phyloP scores from a whole-genome alignment of 2,113 vertebrate genomes.

The Gopherus evgoodei region DNA sequence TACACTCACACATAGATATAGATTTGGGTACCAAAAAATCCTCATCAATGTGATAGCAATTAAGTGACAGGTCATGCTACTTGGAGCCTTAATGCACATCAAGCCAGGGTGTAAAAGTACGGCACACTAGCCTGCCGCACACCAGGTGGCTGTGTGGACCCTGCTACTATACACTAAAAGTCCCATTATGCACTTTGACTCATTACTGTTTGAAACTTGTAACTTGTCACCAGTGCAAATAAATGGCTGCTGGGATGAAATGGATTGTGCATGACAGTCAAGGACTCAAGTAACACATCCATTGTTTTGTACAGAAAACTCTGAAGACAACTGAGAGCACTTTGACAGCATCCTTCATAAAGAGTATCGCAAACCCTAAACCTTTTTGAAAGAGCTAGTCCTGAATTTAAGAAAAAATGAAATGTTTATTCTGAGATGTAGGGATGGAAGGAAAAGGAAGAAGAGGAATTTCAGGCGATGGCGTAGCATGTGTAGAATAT shows the following conservation, averaged over 20 bases:
- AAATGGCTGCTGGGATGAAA: background rate
- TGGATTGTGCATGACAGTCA: background rate
- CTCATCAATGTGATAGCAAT: background rate
- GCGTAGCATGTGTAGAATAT: background rate
- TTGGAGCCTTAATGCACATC: background rate
- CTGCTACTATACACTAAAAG: background rate
- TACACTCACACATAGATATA: background rate
- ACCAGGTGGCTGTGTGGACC: background rate
- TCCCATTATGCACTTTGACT: background rate
- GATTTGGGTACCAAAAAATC: background rate
- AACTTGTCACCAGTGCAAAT: background rate
- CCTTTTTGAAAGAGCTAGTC: background rate
- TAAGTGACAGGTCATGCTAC: background rate
- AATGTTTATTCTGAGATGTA: background rate
- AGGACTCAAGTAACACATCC: background rate
- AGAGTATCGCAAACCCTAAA: background rate
- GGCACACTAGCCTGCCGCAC: background rate
- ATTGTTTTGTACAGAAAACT: background rate
- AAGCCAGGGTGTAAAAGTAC: background rate
- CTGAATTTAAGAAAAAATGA: background rate
- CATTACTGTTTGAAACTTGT: background rate
- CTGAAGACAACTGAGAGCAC: background rate
- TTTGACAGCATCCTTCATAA: background rate
- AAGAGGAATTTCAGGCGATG: background rate
- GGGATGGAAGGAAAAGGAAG: background rate